phyloP scores from a whole-genome alignment of 2,888 invertebrate species.

The Rotaria socialis region DNA sequence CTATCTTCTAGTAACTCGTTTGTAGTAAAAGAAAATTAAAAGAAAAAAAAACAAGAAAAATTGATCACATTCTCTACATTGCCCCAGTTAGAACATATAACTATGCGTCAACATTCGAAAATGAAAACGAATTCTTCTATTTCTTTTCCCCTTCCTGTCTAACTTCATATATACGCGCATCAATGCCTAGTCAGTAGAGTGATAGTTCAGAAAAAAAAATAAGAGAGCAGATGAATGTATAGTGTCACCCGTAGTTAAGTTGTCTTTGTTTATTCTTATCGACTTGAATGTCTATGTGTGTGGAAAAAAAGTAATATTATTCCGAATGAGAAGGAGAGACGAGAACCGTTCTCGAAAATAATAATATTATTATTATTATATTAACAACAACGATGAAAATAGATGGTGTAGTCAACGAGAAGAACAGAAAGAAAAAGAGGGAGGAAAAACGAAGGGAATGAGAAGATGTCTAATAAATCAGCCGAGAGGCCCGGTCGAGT shows the following conservation, averaged over 20 bases:
- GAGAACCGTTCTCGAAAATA: slow-evolving; percentile 13
- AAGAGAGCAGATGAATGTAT: background rate
- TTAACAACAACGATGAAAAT: slow-evolving; percentile 26
- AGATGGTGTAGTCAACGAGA: slow-evolving; percentile 4
- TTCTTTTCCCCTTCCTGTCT: background rate
- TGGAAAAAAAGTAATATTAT: slow-evolving; percentile 16
- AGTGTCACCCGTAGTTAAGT: background rate
- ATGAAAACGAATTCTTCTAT: slow-evolving; percentile 12
- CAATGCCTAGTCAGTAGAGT: background rate
- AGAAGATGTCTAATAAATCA: slow-evolving; percentile 32
- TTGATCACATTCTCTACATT: background rate
- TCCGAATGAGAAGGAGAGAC: background rate
- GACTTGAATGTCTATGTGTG: slow-evolving; percentile 9
- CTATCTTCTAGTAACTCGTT: background rate
- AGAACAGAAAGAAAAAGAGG: background rate
- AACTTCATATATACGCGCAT: background rate
- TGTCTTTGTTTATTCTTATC: slow-evolving; percentile 19
- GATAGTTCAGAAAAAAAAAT: slow-evolving; percentile 20
- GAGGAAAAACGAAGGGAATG: background rate
- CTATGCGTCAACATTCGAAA: background rate
- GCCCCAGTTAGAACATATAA: background rate
- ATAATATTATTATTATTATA: slow-evolving; percentile 23
- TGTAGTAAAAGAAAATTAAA: background rate
- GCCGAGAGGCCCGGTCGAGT: slow-evolving; percentile 21
- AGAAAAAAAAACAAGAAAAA: background rate